phyloP scores from a whole-genome alignment of 2,888 invertebrate genomes.

The Scelioninae gen. 2 region DNA sequence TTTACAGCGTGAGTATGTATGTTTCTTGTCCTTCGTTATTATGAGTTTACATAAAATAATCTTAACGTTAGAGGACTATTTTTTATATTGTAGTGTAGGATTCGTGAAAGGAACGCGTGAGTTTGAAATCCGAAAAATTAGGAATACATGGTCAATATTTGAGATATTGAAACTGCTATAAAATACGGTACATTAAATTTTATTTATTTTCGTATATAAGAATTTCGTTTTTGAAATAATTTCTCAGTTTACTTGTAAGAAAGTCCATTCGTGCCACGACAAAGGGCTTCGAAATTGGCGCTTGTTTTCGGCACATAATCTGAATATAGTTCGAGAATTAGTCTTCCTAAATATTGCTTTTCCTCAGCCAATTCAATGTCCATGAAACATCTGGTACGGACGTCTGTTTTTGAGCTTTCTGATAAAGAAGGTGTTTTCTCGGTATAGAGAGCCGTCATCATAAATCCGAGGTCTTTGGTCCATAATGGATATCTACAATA shows the following conservation, averaged over 20 bases:
- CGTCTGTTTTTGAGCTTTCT: conserved; percentile 35
- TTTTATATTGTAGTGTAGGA: too few species aligned
- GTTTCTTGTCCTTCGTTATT: too few species aligned
- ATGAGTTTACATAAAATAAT: too few species aligned
- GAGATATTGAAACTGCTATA: too few species aligned
- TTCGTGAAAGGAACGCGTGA: too few species aligned
- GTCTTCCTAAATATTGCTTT: conserved; percentile 67
- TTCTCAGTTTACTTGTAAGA: conserved; percentile 69
- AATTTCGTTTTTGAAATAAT: conserved; percentile 10
- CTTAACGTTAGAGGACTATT: too few species aligned
- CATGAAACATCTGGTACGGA: conserved; percentile 69
- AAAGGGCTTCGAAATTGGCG: conserved; percentile 72
- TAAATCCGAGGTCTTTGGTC: conserved; percentile 56
- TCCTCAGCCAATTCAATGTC: conserved; percentile 68
- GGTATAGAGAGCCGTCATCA: conserved; percentile 39
- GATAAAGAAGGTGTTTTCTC: conserved; percentile 51
- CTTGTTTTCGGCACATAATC: conserved; percentile 72
- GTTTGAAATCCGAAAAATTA: too few species aligned
- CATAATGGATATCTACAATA: conserved; percentile 57
- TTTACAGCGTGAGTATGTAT: too few species aligned
- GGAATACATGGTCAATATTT: too few species aligned
- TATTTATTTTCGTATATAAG: conserved; percentile 3
- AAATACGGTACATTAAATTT: too few species aligned
- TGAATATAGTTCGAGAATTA: conserved; percentile 72
- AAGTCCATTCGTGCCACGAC: conserved; percentile 69